These are phyloP conservation scores for Natrix natrix DNA, from an alignment of 2,797 vertebrate species.

Conservation along the genomic window DNA sequence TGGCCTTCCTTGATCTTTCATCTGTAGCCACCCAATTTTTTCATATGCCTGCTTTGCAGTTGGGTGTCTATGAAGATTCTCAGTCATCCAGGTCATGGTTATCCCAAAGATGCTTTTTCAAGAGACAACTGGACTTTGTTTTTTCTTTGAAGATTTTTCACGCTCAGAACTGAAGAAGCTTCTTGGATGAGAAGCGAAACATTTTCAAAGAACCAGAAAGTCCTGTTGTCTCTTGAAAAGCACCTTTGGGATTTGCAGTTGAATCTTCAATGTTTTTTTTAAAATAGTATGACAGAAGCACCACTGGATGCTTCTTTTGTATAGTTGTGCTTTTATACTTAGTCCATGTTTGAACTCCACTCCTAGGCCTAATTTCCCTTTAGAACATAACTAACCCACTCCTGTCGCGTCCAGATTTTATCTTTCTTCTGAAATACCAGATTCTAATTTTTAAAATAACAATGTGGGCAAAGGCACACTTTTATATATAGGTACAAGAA, in stretches of 20 bases:
- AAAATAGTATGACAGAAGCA: not conserved
- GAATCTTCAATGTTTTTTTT: not conserved
- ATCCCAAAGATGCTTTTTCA: no score
- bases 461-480: not conserved
- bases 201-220: no score
- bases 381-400: not conserved
- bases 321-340: not conserved
- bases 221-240: no score
- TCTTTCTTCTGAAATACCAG: not conserved
- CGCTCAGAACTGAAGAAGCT: no score
- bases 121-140: no score
- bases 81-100: no score
- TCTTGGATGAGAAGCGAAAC: no score
- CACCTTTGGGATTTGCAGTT: not conserved
- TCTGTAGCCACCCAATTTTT: not conserved
- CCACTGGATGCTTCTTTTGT: not conserved
- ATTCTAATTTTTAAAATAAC: not conserved
- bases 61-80: not conserved
- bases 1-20: not conserved
- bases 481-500: not conserved
- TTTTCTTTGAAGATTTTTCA: no score
- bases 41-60: not conserved
- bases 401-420: not conserved
- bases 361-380: not conserved
- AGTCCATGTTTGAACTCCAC: not conserved